Evolutionary conservation across 2,797 vertebrate genomes (phyloP).

Genomic region (Sphaeramia orbicularis): DNA sequence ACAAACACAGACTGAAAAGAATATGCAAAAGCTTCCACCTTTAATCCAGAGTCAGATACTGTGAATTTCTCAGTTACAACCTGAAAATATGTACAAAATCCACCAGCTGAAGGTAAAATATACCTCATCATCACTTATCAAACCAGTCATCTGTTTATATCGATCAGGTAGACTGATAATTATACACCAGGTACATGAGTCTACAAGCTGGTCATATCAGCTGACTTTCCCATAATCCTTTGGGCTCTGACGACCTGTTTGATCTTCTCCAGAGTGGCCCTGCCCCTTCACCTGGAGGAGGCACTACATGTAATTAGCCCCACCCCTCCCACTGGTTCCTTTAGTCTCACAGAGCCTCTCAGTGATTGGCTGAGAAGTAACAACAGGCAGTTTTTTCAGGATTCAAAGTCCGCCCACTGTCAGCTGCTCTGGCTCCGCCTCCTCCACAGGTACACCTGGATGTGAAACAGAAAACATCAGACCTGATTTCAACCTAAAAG

Average conservation of each 20-base stretch:
- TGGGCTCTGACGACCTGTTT: background rate
- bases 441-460: constrained; percentile 45
- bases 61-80: too few species aligned
- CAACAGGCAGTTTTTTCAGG: constrained; percentile 18
- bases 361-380: constrained; percentile 44
- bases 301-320: too few species aligned
- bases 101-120: too few species aligned
- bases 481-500: constrained; percentile 37
- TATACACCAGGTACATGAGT: too few species aligned
- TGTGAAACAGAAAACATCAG: constrained; percentile 32
- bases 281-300: background rate
- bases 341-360: constrained; percentile 54
- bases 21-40: too few species aligned
- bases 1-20: too few species aligned
- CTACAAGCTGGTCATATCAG: too few species aligned
- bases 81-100: too few species aligned
- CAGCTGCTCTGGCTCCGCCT: constrained; percentile 39
- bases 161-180: too few species aligned
- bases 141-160: too few species aligned
- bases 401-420: constrained; percentile 39
- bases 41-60: too few species aligned
- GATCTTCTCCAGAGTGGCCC: background rate
- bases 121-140: too few species aligned
- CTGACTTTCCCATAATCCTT: constrained; percentile 6
- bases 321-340: constrained; percentile 34